These are phyloP conservation scores for Dermatophagoides farinae DNA, from an alignment of 1,140 invertebrate species.

Conservation along the genomic window DNA sequence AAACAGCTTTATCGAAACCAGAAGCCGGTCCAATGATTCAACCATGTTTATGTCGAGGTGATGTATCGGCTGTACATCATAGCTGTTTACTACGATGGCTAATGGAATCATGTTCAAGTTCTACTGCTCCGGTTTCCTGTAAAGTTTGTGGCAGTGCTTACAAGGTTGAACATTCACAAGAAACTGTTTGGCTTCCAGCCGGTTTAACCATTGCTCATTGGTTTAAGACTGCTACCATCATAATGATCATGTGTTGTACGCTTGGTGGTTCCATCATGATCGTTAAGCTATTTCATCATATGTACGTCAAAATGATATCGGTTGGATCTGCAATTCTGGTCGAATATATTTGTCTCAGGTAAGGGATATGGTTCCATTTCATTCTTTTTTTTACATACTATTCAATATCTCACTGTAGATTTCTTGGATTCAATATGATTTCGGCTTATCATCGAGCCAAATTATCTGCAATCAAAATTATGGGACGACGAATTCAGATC, in stretches of 20 bases:
- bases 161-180: slow-evolving; percentile 45
- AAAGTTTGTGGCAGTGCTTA: slow-evolving; percentile 48
- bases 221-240: slow-evolving; percentile 44
- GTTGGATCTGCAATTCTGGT: slow-evolving; percentile 56
- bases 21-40: slow-evolving; percentile 59
- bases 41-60: slow-evolving; percentile 70
- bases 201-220: slow-evolving; percentile 51
- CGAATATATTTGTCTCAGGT: slow-evolving; percentile 64
- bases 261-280: slow-evolving; percentile 55
- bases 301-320: slow-evolving; percentile 50
- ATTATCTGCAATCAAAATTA: slow-evolving; percentile 63
- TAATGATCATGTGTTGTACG: slow-evolving; percentile 45
- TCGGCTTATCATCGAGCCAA: slow-evolving; percentile 67
- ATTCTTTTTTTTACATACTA: not conserved
- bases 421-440: slow-evolving; percentile 60
- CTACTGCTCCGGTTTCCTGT: slow-evolving; percentile 41
- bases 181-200: slow-evolving; percentile 29
- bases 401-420: slow-evolving; percentile 30
- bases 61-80: slow-evolving; percentile 71
- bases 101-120: slow-evolving; percentile 43
- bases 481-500: slow-evolving; percentile 24
- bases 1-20: slow-evolving; percentile 38
- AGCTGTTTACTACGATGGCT: slow-evolving; percentile 75
- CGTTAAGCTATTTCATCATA: slow-evolving; percentile 52
- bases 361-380: slow-evolving; percentile 15